These are phyloP conservation scores for Elephas maximus DNA, from an alignment of 2,113 vertebrate genomes.

Conservation along the genomic window DNA sequence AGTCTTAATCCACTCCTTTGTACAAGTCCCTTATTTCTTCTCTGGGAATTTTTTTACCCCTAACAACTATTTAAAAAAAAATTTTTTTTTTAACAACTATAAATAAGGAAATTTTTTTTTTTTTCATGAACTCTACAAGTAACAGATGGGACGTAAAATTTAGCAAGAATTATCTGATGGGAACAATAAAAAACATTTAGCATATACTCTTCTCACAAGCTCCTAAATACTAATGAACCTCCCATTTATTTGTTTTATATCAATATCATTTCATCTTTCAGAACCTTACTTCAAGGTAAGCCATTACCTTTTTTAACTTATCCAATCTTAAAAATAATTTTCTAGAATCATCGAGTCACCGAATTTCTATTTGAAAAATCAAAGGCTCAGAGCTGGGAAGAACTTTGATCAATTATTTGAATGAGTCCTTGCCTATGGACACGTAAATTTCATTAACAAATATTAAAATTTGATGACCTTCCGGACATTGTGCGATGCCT, in stretches of 20 bases:
- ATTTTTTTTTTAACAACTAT: conserved; percentile 39
- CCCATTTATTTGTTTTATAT: conserved; percentile 43
- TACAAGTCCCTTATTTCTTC: conserved; percentile 61
- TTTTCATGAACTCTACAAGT: conserved; percentile 38
- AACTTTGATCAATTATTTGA: neutral
- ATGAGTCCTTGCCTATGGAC: neutral
- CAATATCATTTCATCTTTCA: conserved; percentile 39
- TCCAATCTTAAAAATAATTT: conserved; percentile 27
- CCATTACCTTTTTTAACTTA: conserved; percentile 16
- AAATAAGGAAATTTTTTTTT: conserved; percentile 40
- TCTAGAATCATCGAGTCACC: conserved; percentile 30
- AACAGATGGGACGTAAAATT: conserved; percentile 28
- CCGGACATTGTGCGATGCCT: neutral
- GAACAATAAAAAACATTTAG: neutral
- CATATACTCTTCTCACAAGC: conserved; percentile 34
- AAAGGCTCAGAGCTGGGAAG: conserved; percentile 15
- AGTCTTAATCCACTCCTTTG: conserved; percentile 61
- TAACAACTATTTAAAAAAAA: conserved; percentile 59
- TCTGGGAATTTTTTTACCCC: conserved; percentile 49
- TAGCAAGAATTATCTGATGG: conserved; percentile 14
- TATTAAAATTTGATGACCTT: neutral
- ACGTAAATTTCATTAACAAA: conserved; percentile 24
- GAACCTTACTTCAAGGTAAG: conserved; percentile 33
- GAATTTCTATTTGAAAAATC: conserved; percentile 49
- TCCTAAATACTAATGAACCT: conserved; percentile 8